Conservation (phyloP, 2,888 invertebrate genomes). For the Schrankia costaestrigalis region DNA sequence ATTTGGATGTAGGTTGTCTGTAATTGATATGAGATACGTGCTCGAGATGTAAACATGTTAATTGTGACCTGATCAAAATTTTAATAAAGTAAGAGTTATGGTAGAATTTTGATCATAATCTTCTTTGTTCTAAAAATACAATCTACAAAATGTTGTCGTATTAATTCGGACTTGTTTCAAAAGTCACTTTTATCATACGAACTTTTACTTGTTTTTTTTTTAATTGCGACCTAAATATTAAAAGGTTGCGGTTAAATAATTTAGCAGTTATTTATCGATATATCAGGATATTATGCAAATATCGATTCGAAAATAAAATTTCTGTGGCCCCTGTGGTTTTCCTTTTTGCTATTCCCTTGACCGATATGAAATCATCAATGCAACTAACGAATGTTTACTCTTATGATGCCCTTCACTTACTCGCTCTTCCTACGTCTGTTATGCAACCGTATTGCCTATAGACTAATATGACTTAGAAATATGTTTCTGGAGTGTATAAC, state of each 20-base stretch:
- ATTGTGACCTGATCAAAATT: too few relatives aligned
- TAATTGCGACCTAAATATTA: neutral
- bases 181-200: too few relatives aligned
- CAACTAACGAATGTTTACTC: slow-evolving; percentile 60
- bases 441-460: slow-evolving; percentile 48
- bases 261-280: neutral
- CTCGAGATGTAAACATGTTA: too few relatives aligned
- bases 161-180: too few relatives aligned
- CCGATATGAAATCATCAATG: slow-evolving; percentile 69
- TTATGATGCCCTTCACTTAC: slow-evolving; percentile 58
- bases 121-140: too few relatives aligned
- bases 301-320: slow-evolving; percentile 30
- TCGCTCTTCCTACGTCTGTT: slow-evolving; percentile 54
- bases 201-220: too few relatives aligned
- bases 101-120: too few relatives aligned
- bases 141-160: too few relatives aligned
- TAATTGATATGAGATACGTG: too few relatives aligned
- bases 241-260: neutral
- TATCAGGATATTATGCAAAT: slow-evolving; percentile 18
- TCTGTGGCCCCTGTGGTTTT: slow-evolving; percentile 44
- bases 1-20: too few relatives aligned
- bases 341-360: slow-evolving; percentile 64
- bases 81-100: too few relatives aligned
- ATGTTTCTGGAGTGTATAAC: slow-evolving; percentile 47
- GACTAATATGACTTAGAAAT: slow-evolving; percentile 23